A percentile compares a stretch with the other conserved stretches of the same genome.
These are phyloP conservation scores for Augiades crinisus DNA, from an alignment of 2,888 invertebrate genomes.

Conservation along the genomic window DNA sequence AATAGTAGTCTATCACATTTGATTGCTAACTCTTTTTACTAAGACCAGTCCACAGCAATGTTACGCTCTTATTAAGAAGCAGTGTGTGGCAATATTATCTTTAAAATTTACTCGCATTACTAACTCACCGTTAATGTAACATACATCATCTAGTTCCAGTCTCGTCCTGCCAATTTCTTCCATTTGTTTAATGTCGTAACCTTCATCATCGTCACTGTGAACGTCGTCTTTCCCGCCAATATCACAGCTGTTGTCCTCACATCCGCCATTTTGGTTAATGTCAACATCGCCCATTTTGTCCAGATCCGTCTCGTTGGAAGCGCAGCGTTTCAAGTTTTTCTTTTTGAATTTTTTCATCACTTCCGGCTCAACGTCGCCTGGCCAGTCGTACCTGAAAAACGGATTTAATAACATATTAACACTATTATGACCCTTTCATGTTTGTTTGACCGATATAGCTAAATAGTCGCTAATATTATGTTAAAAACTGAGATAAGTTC, in stretches of 20 bases:
- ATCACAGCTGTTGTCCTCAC: conserved; percentile 29
- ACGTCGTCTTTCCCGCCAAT: conserved; percentile 36
- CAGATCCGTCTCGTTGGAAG: conserved; percentile 40
- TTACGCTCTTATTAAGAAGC: no score
- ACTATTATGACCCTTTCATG: no score
- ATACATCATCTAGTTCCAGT: conserved; percentile 89
- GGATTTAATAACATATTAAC: neutral
- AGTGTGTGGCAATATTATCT: no score
- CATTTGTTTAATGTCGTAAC: conserved; percentile 79
- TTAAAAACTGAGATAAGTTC: no score
- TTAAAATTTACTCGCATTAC: no score
- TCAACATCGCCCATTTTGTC: conserved; percentile 33
- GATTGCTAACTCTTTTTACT: no score
- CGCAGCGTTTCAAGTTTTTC: conserved; percentile 44
- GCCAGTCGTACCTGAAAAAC: conserved; percentile 88
- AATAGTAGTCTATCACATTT: no score
- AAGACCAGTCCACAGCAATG: no score
- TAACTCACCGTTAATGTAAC: conserved; percentile 95
- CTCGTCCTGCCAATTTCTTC: conserved; percentile 83
- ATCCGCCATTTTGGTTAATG: conserved; percentile 33
- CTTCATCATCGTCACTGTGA: conserved; percentile 44
- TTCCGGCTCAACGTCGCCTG: conserved; percentile 72
- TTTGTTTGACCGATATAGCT: no score
- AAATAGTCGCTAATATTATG: no score
- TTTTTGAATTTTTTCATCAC: conserved; percentile 58